Evolutionary conservation across 2,797 vertebrate species (phyloP).

Genomic region (Neoniphon sammara): DNA sequence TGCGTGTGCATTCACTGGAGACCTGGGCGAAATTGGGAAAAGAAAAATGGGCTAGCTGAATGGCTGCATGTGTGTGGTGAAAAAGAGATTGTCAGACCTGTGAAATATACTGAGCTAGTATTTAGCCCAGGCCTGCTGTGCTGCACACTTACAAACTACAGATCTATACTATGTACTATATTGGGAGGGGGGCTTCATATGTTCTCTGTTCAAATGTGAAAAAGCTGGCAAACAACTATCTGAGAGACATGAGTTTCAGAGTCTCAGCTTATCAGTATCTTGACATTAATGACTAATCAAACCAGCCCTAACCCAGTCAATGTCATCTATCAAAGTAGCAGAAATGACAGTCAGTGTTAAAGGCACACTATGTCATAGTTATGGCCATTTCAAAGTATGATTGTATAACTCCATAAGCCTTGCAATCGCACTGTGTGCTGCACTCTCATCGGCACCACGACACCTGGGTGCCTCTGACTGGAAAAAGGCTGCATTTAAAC

Average conservation of each 20-base stretch:
- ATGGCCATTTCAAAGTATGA: constrained; percentile 16
- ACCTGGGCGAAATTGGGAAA: neutral
- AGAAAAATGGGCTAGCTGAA: constrained; percentile 15
- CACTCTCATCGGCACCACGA: constrained; percentile 12
- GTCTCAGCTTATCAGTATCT: neutral
- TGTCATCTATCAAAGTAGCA: neutral
- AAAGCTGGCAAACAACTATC: neutral
- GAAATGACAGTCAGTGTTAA: constrained; percentile 9
- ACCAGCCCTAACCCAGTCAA: neutral
- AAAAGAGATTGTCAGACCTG: neutral
- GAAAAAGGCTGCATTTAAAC: neutral
- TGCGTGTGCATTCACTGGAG: neutral
- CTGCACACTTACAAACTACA: neutral
- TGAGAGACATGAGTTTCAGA: constrained; percentile 3
- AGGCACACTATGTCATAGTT: constrained; percentile 27
- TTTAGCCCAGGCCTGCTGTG: neutral
- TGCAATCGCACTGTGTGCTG: constrained; percentile 15
- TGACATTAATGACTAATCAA: neutral
- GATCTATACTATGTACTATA: no score
- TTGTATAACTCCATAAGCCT: constrained; percentile 16
- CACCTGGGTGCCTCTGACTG: neutral
- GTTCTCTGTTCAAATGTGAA: neutral
- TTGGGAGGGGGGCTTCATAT: neutral
- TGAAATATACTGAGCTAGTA: neutral
- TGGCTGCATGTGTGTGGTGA: neutral